Percentiles rank a stretch among this genome's conserved stretches.
These are phyloP conservation scores for Periplaneta americana DNA, from an alignment of 1,140 invertebrate species.

Conservation along the genomic window DNA sequence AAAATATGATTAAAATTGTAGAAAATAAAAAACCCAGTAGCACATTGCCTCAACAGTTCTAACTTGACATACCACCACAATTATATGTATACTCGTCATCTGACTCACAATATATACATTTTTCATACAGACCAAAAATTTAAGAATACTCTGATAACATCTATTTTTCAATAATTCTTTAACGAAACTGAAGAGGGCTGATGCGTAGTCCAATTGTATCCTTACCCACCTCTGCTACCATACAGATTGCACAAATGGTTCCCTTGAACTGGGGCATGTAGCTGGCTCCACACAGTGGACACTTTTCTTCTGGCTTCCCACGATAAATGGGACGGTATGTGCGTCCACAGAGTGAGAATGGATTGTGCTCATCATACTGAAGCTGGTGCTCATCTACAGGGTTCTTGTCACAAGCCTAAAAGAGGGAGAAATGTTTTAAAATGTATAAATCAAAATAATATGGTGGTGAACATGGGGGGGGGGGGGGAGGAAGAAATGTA, in stretches of 20 bases:
- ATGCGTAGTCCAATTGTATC: constrained; percentile 83
- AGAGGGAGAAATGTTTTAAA: constrained; percentile 23
- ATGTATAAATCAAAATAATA: too few relatives aligned
- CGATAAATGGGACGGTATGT: constrained; percentile 92
- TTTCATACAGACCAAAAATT: too few relatives aligned
- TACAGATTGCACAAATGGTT: constrained; percentile 77
- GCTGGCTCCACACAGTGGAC: constrained; percentile 86
- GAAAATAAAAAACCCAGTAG: too few relatives aligned
- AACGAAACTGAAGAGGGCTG: constrained; percentile 61
- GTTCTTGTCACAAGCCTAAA: constrained; percentile 86
- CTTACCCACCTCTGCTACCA: constrained; percentile 87
- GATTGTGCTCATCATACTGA: constrained; percentile 96
- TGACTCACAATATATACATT: too few relatives aligned
- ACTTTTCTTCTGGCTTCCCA: constrained; percentile 93
- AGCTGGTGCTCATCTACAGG: constrained; percentile 83
- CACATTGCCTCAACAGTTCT: too few relatives aligned
- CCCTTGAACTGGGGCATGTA: constrained; percentile 88
- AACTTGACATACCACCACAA: too few relatives aligned
- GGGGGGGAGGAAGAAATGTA: too few relatives aligned
- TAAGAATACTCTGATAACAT: too few relatives aligned
- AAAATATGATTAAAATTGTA: too few relatives aligned
- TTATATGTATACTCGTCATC: too few relatives aligned
- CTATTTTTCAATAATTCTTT: too few relatives aligned
- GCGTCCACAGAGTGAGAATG: constrained; percentile 89
- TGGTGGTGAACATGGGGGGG: too few relatives aligned